Percentiles rank a stretch among this genome's conserved stretches.
These are phyloP conservation scores for Orycteropus afer DNA, from an alignment of 2,113 vertebrate species.

Conservation along the genomic window DNA sequence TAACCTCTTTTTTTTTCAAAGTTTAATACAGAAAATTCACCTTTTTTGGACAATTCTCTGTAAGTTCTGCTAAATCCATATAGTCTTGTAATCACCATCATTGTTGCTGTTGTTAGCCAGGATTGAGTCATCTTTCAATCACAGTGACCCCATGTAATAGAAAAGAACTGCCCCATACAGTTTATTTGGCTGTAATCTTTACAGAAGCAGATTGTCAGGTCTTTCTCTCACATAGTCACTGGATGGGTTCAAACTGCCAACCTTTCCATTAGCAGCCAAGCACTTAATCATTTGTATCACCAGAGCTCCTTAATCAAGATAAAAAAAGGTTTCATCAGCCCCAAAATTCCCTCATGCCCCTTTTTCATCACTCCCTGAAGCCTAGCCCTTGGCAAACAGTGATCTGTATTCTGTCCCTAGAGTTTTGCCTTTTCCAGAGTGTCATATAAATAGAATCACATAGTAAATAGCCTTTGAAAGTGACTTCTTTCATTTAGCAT, in stretches of 20 bases:
- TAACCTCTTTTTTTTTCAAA: neutral
- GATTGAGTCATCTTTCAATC: neutral
- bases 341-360: neutral
- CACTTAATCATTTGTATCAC: too few relatives aligned
- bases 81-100: neutral
- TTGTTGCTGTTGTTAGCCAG: neutral
- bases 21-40: neutral
- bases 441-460: neutral
- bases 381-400: neutral
- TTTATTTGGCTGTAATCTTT: too few relatives aligned
- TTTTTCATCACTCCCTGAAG: neutral
- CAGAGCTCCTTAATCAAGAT: neutral
- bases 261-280: too few relatives aligned
- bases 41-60: neutral
- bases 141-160: too few relatives aligned
- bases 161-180: too few relatives aligned
- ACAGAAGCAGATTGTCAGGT: neutral
- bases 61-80: neutral
- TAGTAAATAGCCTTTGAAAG: too few relatives aligned
- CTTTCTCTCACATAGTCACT: neutral
- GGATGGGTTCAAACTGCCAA: too few relatives aligned
- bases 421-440: slow-evolving; percentile 26
- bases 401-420: neutral
- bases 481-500: too few relatives aligned
- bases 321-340: neutral